Base-by-base conservation (phyloP, 2,113 vertebrate species). In the Chloebia gouldiae region DNA sequence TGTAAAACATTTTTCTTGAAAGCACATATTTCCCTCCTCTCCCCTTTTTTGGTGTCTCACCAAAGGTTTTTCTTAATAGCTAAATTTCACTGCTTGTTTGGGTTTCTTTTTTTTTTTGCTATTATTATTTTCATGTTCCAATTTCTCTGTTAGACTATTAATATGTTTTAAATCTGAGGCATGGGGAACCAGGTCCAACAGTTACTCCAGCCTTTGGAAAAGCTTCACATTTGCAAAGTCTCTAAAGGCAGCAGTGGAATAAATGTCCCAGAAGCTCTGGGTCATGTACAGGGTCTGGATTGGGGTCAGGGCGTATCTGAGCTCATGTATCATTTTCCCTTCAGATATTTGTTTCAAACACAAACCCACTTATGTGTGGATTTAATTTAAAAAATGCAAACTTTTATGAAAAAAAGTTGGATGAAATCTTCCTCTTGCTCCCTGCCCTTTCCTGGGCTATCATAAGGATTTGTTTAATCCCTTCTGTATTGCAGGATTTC, bases 171-270 rank as follows among this genome's bases (percentile, higher is more conserved):
- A 85, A 90, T 70, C 54, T 73, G 56, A 95, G 76, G 59, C 39
- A 23, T 5, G 11, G 40, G 37, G 47, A 90, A 7, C 35, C 10
- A 7, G 4, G 16, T 86, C 64, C 82, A 83, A 4, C 22, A 61
- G 64, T 88, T 76, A 77, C 51, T 90, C 71, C 60, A 83, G 50
- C 80, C 69, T 75, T 93, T 90, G 71, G 86, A 92, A 88, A 22
- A 31, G 37, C 75, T 85, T 76, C 45, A 15, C 0, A 0, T 30
- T 88, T 37, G 31, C 35, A 9, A 71, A 54, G 31, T 59, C 42
- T 54, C 42, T 39, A 37, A 50, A 78, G 57, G 21, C 61, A 71
- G 33, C 10, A 1, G 53, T 85, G 45, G 42, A 66, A 54, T 81
- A 68, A 78, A 56, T n/a, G 49, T 15, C 21, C 42, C 42, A 60